Conservation (phyloP, 2,888 invertebrate species). For the Syrista parreyssii region DNA sequence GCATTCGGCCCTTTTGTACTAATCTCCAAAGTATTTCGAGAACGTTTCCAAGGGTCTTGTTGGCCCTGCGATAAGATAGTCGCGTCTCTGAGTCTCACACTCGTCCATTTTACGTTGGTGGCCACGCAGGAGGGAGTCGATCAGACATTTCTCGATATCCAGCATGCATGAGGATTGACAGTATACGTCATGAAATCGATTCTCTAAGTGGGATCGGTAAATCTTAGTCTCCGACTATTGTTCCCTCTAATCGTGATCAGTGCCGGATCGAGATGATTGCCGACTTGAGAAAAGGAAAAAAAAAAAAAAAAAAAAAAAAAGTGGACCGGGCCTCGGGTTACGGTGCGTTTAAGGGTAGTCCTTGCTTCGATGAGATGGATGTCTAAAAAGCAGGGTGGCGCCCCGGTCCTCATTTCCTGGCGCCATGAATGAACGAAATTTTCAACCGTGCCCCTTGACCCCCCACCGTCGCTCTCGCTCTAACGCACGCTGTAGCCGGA, state of each 20-base stretch:
- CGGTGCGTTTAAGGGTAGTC: not conserved
- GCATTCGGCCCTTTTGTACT: conserved; percentile 2
- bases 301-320: not conserved
- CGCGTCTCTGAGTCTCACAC: not conserved
- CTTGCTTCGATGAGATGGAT: not conserved
- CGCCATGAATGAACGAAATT: conserved; percentile 49
- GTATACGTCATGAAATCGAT: not conserved
- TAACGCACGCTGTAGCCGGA: not conserved
- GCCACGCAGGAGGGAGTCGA: not conserved
- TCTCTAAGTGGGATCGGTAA: not conserved
- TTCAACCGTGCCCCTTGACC: conserved; percentile 30
- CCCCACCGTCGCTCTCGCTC: conserved; percentile 16
- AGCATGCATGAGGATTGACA: not conserved
- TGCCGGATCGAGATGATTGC: not conserved
- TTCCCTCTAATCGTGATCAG: not conserved
- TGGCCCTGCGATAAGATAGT: conserved; percentile 3
- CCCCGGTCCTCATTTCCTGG: conserved; percentile 43
- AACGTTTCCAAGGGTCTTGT: not conserved
- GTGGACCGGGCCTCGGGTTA: not conserved
- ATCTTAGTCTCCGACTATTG: not conserved
- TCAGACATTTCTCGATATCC: not conserved
- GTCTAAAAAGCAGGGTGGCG: conserved; percentile 26
- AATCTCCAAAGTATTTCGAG: not conserved
- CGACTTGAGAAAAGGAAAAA: not conserved
- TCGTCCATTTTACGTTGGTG: not conserved